These are phyloP conservation scores for Cactoblastis cactorum DNA, from an alignment of 2,888 invertebrate genomes.

Conservation along the genomic window DNA sequence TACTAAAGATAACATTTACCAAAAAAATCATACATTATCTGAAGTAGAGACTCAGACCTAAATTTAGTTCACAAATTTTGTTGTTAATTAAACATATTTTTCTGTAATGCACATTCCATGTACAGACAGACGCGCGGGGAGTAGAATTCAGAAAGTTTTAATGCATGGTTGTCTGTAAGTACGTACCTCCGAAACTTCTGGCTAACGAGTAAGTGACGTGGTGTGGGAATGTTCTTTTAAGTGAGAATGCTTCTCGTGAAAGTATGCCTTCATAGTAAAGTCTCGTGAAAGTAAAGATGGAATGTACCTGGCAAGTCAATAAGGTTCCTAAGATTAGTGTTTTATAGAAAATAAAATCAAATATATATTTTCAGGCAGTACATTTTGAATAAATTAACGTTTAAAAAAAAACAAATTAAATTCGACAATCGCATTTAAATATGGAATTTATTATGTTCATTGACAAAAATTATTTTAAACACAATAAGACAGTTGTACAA, in stretches of 20 bases:
- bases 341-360: too few relatives aligned
- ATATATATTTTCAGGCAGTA: too few relatives aligned
- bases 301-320: neutral
- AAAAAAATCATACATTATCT: conserved; percentile 1
- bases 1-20: conserved; percentile 10
- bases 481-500: too few relatives aligned
- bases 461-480: too few relatives aligned
- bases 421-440: too few relatives aligned
- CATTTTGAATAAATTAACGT: too few relatives aligned
- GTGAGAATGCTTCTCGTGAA: neutral
- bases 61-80: conserved; percentile 34
- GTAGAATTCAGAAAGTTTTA: conserved; percentile 61
- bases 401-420: too few relatives aligned
- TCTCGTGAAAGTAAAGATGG: neutral
- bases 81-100: conserved; percentile 50
- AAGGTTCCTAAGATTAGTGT: too few relatives aligned
- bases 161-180: conserved; percentile 38
- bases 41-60: conserved; percentile 25
- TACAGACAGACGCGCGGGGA: conserved; percentile 40
- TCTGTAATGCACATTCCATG: conserved; percentile 61
- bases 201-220: conserved; percentile 35
- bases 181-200: conserved; percentile 14
- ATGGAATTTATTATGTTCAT: too few relatives aligned
- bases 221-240: conserved; percentile 22
- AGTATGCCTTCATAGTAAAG: neutral